These are phyloP conservation scores for Rotaria macrura DNA, from an alignment of 2,888 invertebrate species.

Conservation along the genomic window DNA sequence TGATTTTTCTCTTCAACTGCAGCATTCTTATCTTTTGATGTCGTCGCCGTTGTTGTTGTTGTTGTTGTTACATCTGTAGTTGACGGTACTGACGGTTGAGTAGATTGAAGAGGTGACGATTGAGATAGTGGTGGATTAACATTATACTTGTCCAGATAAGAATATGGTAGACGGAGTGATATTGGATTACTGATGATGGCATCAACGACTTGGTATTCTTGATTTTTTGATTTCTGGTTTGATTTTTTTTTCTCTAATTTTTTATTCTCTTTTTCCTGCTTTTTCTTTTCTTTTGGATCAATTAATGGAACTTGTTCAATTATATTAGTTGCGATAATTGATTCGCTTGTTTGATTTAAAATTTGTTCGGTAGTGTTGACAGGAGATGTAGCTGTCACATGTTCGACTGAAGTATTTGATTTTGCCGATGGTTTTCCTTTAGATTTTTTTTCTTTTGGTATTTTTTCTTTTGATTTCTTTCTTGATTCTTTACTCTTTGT, in stretches of 20 bases:
- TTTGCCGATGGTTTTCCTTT: too few relatives aligned
- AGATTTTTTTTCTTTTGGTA: background rate
- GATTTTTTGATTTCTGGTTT: background rate
- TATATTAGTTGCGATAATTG: background rate
- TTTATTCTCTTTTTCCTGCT: conserved; percentile 6
- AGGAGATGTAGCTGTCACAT: background rate
- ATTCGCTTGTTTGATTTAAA: background rate
- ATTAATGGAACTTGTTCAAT: background rate
- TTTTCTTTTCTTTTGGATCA: conserved; percentile 22
- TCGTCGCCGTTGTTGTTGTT: background rate
- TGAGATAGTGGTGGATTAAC: background rate
- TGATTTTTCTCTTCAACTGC: background rate
- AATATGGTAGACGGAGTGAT: background rate
- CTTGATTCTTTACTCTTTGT: background rate
- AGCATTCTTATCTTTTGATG: background rate
- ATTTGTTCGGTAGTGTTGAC: background rate
- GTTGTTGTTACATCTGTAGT: background rate
- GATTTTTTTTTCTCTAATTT: background rate
- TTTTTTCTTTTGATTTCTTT: background rate
- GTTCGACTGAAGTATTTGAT: too few relatives aligned
- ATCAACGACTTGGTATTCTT: background rate
- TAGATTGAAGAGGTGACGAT: background rate
- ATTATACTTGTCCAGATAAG: background rate
- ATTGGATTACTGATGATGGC: background rate
- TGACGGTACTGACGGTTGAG: background rate